These are phyloP conservation scores for Nothoprocta perdicaria DNA, from an alignment of 2,113 vertebrate species.

Conservation along the genomic window DNA sequence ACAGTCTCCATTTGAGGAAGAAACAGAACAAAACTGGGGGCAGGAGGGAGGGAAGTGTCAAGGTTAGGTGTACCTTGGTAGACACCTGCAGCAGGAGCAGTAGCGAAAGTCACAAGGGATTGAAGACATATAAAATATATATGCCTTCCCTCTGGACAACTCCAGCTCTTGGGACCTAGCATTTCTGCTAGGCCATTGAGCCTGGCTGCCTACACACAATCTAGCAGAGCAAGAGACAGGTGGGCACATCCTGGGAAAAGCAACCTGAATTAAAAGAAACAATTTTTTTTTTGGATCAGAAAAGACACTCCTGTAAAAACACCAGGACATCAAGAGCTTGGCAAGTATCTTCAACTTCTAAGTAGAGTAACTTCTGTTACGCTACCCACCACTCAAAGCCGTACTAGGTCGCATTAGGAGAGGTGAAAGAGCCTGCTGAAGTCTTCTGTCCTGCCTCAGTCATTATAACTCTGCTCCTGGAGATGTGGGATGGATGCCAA, in stretches of 20 bases:
- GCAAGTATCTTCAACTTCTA: not conserved
- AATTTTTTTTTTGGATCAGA: not conserved
- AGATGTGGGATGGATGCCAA: not conserved
- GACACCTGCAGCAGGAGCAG: fast-evolving
- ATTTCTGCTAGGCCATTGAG: fast-evolving
- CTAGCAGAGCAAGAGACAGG: fast-evolving
- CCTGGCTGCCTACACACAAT: not conserved
- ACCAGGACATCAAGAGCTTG: not conserved
- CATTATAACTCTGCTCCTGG: not conserved
- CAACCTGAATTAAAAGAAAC: fast-evolving
- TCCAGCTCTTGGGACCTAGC: not conserved
- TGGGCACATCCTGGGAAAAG: not conserved
- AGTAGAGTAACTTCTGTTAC: not conserved
- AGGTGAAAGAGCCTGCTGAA: not conserved
- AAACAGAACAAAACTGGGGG: not conserved
- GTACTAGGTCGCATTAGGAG: fast-evolving
- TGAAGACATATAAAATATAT: not conserved
- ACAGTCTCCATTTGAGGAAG: not conserved
- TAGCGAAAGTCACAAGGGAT: not conserved
- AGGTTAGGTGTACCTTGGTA: fast-evolving
- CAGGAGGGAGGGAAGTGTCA: not conserved
- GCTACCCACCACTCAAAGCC: not conserved
- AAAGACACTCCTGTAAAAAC: not conserved
- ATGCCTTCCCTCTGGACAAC: not conserved
- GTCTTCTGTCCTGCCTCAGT: not conserved